phyloP scores from a whole-genome alignment of 1,140 invertebrate genomes.

The Platorchestia sp. region DNA sequence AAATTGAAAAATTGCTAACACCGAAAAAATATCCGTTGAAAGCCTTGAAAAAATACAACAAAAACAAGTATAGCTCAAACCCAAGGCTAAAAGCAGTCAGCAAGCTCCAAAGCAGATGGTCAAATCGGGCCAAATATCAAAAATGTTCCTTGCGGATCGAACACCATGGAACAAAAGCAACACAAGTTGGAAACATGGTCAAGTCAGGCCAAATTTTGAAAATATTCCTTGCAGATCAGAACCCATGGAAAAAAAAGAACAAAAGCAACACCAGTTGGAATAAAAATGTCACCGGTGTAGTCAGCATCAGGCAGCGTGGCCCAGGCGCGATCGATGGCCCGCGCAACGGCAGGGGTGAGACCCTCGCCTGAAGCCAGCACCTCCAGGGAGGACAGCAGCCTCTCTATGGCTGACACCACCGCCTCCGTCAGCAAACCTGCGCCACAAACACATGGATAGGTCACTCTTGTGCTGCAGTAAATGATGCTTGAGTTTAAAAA shows the following conservation, averaged over 20 bases:
- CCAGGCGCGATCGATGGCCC: background rate
- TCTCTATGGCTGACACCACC: constrained; percentile 34
- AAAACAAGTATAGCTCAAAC: background rate
- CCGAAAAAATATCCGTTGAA: background rate
- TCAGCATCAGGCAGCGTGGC: constrained; percentile 31
- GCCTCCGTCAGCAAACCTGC: constrained; percentile 36
- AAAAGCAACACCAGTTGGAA: too few species aligned
- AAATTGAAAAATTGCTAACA: background rate
- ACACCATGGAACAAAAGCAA: background rate
- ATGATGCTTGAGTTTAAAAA: too few species aligned
- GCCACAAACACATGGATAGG: too few species aligned
- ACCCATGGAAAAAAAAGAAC: too few species aligned
- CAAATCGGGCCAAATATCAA: background rate
- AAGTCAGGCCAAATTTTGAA: background rate
- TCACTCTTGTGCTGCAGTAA: too few species aligned
- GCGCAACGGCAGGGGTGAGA: background rate
- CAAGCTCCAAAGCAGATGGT: background rate
- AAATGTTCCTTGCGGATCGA: background rate
- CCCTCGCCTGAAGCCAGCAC: constrained; percentile 42
- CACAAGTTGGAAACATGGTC: background rate
- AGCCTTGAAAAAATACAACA: background rate
- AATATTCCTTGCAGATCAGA: too few species aligned
- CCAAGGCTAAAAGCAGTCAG: background rate
- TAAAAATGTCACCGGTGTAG: background rate
- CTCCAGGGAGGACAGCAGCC: constrained; percentile 36